Evolutionary conservation across 1,140 invertebrate genomes (phyloP), one percentile per base, ranked within the genome.

Genomic region (Campoletis sonorensis): DNA sequence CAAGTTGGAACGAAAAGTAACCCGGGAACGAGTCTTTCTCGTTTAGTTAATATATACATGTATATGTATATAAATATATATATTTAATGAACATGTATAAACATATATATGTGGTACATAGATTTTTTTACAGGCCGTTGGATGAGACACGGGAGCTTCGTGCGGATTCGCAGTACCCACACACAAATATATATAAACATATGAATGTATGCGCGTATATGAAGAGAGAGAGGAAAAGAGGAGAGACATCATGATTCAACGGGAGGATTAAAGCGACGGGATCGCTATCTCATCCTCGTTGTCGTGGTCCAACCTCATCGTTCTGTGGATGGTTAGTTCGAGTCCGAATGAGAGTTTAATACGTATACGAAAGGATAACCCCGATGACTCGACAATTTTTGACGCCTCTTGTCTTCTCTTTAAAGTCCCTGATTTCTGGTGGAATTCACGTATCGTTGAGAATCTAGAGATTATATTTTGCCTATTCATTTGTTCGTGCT

Each of bases 161-260:
- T 26, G 21, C 61, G 61, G 16, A 5, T 54, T 33, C 37, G 11
- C 30, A 40, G 18, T 33, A 78, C 13, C 13, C 26, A 33, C 27
- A 70, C 67, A 70, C 67, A 33, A 5, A 33, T 21, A 70, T 27
- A 67, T 18, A 30, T 8, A 23, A 1, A 26, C 61, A 15, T 64
- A 27, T 26, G n/a, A n/a, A 26, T 11, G 2, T 8, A 3, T 45
- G 40, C 40, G 1, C 54, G 51, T 18, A 15, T 7, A 58, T n/a
- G 54, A 23, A 58, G 5, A 70, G 30, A 33, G 13, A 33, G 27
- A 70, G 67, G 1, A 11, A 58, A 23, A 33, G 67, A 33, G 67
- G 67, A 70, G 67, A 61, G 61, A 78, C 76, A 67, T 64, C 58
- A 78, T 78, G 76, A 78, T 78, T 78, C 76, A 78, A 78, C 58